Base-by-base conservation (phyloP, 1,140 invertebrate genomes). In the Nymphalis io region DNA sequence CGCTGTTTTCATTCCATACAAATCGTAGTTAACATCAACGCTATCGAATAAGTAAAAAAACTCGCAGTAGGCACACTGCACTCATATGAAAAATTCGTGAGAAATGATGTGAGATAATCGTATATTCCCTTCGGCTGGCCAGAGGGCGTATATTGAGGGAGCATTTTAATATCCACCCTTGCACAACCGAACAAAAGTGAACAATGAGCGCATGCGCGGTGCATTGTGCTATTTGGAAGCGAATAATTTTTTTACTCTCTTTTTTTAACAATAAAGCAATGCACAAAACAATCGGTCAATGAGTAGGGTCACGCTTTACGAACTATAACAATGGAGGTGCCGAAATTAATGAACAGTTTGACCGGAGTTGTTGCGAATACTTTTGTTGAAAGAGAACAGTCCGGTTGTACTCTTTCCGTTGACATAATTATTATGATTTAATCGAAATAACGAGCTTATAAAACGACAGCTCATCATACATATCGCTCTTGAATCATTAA, bases 301-400 rank as follows among this genome's bases (percentile, higher is more conserved):
- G 69, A 57, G 70, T 58, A 68, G 75, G 75, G 79, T 84, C 79
- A 83, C 85, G 85, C 79, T 85, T 68, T 60, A 76, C 78, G 78
- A 65, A 48, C 75, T 48, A 67, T 67, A 67, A 87, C 83, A 85
- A 88, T 82, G 66, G 71, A 65, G 40, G 63, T 81, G 79, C 82
- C 75, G 81, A 88, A 88, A 83, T 88, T 86, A 86, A 82, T 82
- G 78, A 85, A 75, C 73, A 65, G 48, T 75, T 70, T 75, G 67
- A 68, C 66, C 65, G 63, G 68, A 65, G 38, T 27, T 69, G 58
- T 72, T 66, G 61, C 69, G 21, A 72, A 72, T 58, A 23, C 42
- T 48, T 55, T 61, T 38, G 65, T 72, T 68, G 44, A 23, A 60
- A 33, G 18, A 64, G 60, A 60, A 39, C 38, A 23, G 16, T 42